A percentile compares a stretch with the other conserved stretches of the same genome.
Evolutionary conservation across 2,797 vertebrate genomes (phyloP).

Genomic region (Xyrichtys novacula): DNA sequence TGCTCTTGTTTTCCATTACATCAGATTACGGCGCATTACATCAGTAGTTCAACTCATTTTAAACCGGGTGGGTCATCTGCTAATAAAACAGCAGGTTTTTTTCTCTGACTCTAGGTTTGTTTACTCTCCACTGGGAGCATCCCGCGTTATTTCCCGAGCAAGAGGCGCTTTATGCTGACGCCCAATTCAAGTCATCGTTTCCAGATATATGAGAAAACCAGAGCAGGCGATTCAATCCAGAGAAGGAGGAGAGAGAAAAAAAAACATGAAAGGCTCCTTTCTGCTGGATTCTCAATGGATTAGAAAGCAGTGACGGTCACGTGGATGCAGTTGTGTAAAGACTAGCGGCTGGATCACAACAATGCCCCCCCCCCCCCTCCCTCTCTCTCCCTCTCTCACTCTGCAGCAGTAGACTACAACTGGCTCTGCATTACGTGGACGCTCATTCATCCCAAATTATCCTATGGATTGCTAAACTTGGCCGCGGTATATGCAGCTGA

Average conservation of each 20-base stretch:
- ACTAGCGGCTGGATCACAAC: slow-evolving; percentile 65
- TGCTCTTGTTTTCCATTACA: neutral
- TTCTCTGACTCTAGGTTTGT: slow-evolving; percentile 1
- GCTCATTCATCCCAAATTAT: slow-evolving; percentile 58
- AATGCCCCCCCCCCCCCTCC: slow-evolving; percentile 50
- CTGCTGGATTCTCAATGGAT: slow-evolving; percentile 74
- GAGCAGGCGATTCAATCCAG: slow-evolving; percentile 41
- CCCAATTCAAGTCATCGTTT: slow-evolving; percentile 40
- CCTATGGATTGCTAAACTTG: slow-evolving; percentile 35
- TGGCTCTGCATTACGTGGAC: slow-evolving; percentile 36
- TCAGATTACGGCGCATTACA: slow-evolving; percentile 4
- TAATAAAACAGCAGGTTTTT: slow-evolving; percentile 9
- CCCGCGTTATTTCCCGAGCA: neutral
- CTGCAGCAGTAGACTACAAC: slow-evolving; percentile 37
- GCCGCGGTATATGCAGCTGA: slow-evolving; percentile 45
- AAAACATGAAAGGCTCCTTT: slow-evolving; percentile 70
- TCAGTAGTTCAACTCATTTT: slow-evolving; percentile 2
- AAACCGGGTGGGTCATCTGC: neutral
- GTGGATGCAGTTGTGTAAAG: slow-evolving; percentile 75
- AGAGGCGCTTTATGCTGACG: slow-evolving; percentile 32
- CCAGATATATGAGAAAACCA: slow-evolving; percentile 39
- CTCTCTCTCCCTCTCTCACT: neutral
- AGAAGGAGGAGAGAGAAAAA: slow-evolving; percentile 1
- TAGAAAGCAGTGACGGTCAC: slow-evolving; percentile 79
- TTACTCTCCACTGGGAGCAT: neutral